Base-by-base conservation (phyloP, 2,113 vertebrate species). In the Sarotherodon lohbergeri region DNA sequence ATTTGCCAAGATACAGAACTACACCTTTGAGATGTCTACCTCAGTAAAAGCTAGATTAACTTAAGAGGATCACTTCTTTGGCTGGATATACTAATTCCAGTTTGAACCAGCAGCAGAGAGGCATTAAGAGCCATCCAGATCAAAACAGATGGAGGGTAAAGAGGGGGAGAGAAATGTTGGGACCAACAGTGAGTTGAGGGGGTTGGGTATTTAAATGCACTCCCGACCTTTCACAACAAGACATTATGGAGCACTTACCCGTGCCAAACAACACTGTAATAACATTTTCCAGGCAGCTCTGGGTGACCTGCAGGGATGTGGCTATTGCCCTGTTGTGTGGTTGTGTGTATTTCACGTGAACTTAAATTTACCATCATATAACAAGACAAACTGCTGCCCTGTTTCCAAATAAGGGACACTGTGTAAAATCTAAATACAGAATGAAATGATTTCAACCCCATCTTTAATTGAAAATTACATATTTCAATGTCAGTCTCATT, bases 221-320 rank as follows among this genome's bases (percentile, higher is more conserved):
- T 83, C 59, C 89, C 55, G 4, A 92, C 92, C 91, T 92, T 92
- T 92, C 76, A 90, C 80, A 93, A 85, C 80, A 81, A 92, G 68
- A 90, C 84, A 91, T 94, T 92, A 92, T 87, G 57, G 57, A 86
- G 89, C 91, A 92, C 78, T 94, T 90, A 92, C 4, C 61, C n/a
- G 2, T 17, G 11, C 34, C 29, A 61, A 89, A 88, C 80, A 90
- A 81, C 36, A 84, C 24, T 56, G 29, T 92, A 93, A 94, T 89
- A 87, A 79, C 54, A 91, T 94, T 93, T 87, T 81, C 63, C 73
- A 80, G 82, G 50, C 46, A 2, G 41, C 66, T 88, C 56, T 81
- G 86, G 55, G 68, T 81, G 68, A 89, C 73, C 81, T 85, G 86
- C 54, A 86, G n/a, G 66, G 88, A 93, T 71, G 16, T 34, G 80